Evolutionary conservation across 1,140 invertebrate genomes (phyloP), one percentile per base, ranked within the genome.

Genomic region (Drosophila carrolli): DNA sequence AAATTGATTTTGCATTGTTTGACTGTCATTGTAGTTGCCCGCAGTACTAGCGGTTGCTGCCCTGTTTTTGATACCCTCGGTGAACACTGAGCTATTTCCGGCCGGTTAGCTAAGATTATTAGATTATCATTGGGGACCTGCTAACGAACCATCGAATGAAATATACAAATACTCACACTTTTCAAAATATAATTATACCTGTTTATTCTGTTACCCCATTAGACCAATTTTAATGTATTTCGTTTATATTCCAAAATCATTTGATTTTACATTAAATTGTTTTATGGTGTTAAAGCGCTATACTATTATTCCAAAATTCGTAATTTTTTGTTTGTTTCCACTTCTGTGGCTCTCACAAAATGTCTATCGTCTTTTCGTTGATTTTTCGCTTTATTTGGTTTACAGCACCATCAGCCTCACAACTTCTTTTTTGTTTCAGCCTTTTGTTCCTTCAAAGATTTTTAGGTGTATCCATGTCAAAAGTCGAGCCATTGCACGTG

Each of bases 1-100:
- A 89, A 89, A 89, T 89, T 89, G 84, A 89, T 89, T 89, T 84
- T 89, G 62, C 84, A 88, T 88, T 88, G 84, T 88, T 88, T 89
- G 84, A 84, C 67, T 74, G 83, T 71, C 76, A 89, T 88, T 89
- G 80, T 84, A 89, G 77, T 83, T 84, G 80, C 71, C 44, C 48
- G 29, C 23, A 59, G 38, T 40, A 19, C 66, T 16, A 41, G 19
- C 19, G 37, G 48, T 55, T 68, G 38, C 32, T 54, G 46, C 53
- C 48, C 58, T 66, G 62, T 41, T 43, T 0, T 19, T 19, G 19
- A 55, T 60, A 23, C 48, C 58, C 65, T 19, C 16, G 16, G 16
- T 16, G 16, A 16, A 16, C 16, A 16, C 16, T 16, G 16, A 19
- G 19, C 19, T 19, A 19, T 51, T 14, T 9, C 27, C 7, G 2